Evolutionary conservation across 37 sponge, comb jelly and placozoan genomes (phyloP).

Genomic region (Hexactinellida sp.): DNA sequence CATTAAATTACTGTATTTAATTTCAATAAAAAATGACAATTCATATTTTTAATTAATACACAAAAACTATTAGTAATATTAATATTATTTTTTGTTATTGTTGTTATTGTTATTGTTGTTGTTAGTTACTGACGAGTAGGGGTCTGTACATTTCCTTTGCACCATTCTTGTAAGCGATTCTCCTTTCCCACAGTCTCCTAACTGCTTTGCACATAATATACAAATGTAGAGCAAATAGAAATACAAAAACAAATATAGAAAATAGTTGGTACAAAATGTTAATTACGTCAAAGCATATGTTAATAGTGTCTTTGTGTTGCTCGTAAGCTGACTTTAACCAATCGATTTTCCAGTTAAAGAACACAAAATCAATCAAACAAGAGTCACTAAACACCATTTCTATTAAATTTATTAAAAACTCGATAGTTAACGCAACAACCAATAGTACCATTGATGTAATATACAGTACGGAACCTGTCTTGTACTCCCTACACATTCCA

Average conservation of each 20-base stretch:
- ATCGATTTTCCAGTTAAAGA: not conserved
- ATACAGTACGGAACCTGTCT: not conserved
- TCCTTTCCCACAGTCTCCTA: not conserved
- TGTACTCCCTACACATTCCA: not conserved
- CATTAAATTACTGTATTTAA: too few species aligned
- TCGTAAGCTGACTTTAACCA: not conserved
- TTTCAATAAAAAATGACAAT: too few species aligned
- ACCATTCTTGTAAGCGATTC: not conserved
- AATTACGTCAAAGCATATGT: not conserved
- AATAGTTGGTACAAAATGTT: not conserved
- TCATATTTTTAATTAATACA: too few species aligned
- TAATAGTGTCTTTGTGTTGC: not conserved
- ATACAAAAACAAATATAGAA: not conserved
- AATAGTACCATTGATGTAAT: not conserved
- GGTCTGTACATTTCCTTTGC: too few species aligned
- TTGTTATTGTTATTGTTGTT: too few species aligned
- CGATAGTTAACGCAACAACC: not conserved
- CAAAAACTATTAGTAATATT: too few species aligned
- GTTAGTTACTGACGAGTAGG: too few species aligned
- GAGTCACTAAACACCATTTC: not conserved
- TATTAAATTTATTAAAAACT: not conserved
- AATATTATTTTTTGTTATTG: too few species aligned
- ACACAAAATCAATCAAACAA: not conserved
- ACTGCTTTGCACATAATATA: not conserved
- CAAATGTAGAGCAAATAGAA: not conserved